phyloP scores from a whole-genome alignment of 2,113 vertebrate genomes.

The Megaceryle torquata region DNA sequence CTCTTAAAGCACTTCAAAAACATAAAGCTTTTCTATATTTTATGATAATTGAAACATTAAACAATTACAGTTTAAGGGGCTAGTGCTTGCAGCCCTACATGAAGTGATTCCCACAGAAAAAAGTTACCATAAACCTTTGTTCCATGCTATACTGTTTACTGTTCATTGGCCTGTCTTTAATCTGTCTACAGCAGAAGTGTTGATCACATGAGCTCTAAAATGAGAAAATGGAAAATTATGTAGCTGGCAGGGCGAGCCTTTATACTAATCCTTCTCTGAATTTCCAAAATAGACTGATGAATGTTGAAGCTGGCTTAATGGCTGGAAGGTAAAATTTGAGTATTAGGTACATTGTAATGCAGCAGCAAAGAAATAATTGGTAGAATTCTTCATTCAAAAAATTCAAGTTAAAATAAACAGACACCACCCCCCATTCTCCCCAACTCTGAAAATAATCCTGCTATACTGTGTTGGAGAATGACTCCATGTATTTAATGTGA shows the following conservation, averaged over 20 bases:
- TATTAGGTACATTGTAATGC: neutral
- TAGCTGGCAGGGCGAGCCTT: neutral
- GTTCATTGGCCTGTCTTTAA: neutral
- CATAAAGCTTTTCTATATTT: neutral
- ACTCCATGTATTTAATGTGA: neutral
- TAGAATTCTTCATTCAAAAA: neutral
- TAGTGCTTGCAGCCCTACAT: neutral
- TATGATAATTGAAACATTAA: neutral
- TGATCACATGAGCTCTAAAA: neutral
- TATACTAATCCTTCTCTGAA: neutral
- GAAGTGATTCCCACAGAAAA: neutral
- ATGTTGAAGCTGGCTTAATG: neutral
- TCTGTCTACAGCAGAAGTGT: neutral
- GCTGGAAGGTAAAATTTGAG: neutral
- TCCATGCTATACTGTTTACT: neutral
- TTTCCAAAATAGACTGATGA: neutral
- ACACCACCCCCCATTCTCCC: accelerated
- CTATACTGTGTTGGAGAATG: neutral
- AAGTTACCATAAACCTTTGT: neutral
- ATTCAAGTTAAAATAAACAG: neutral
- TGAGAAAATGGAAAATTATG: neutral
- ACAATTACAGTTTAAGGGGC: neutral
- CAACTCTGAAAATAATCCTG: neutral
- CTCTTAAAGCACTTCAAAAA: neutral
- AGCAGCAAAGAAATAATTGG: neutral